These are phyloP conservation scores for Drosophila nr. perissopoda DNA, from an alignment of 2,888 invertebrate species.

Conservation along the genomic window DNA sequence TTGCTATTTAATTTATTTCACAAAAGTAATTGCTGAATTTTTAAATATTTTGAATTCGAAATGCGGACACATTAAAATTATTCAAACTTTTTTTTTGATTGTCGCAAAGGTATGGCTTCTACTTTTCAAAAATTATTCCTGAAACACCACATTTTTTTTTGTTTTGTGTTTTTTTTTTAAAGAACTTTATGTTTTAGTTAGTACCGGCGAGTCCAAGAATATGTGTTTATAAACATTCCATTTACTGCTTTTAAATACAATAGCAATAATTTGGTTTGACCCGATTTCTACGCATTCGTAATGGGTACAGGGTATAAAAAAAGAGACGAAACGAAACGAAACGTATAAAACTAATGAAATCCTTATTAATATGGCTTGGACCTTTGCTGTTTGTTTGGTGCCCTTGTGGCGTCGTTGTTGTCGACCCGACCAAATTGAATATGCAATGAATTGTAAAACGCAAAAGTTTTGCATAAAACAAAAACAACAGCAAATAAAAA, in stretches of 20 bases:
- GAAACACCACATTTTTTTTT: not conserved
- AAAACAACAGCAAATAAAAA: constrained; percentile 30
- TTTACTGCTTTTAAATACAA: not conserved
- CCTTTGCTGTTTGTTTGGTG: constrained; percentile 72
- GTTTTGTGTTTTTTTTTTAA: not conserved
- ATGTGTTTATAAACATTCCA: not conserved
- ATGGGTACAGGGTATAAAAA: constrained; percentile 18
- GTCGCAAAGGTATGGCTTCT: too few species aligned
- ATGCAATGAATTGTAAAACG: constrained; percentile 81
- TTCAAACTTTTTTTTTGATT: too few species aligned
- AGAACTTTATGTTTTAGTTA: not conserved
- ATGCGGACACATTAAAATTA: not conserved
- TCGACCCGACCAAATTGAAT: constrained; percentile 72
- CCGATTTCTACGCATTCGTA: not conserved
- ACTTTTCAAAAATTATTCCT: not conserved
- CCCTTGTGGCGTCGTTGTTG: constrained; percentile 55
- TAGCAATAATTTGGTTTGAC: not conserved
- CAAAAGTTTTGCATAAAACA: constrained; percentile 78
- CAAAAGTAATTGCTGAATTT: not conserved
- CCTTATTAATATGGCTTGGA: constrained; percentile 81
- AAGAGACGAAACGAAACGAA: constrained; percentile 36
- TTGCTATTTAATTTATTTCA: not conserved
- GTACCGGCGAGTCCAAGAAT: not conserved
- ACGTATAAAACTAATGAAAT: constrained; percentile 80
- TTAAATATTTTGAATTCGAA: not conserved